Evolutionary conservation across 1,140 invertebrate species (phyloP).

Genomic region (Glossosoma conforme): DNA sequence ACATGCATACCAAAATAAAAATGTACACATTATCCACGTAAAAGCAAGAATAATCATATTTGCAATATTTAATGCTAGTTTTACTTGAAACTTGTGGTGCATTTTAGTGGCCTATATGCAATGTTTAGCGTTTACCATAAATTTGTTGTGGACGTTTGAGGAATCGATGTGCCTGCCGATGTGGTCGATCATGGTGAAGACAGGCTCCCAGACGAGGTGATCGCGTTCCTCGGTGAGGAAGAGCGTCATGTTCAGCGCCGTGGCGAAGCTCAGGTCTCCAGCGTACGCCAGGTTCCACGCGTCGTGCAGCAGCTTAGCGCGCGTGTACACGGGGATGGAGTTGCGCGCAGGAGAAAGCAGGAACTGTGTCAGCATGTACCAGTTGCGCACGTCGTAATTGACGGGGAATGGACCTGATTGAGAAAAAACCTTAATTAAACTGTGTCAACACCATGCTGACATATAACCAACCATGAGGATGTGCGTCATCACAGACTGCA

Average conservation of each 20-base stretch:
- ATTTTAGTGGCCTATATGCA: too few relatives aligned
- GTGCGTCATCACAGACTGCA: too few relatives aligned
- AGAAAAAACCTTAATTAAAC: too few relatives aligned
- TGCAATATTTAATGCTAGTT: too few relatives aligned
- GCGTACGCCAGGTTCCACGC: constrained; percentile 74
- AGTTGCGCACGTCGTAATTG: constrained; percentile 75
- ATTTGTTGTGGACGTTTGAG: constrained; percentile 58
- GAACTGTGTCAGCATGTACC: constrained; percentile 65
- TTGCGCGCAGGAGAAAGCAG: constrained; percentile 51
- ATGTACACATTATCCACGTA: too few relatives aligned
- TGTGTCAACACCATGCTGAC: too few relatives aligned
- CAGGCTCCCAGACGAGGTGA: constrained; percentile 70
- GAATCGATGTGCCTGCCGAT: constrained; percentile 66
- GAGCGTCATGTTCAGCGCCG: constrained; percentile 69
- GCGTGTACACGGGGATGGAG: constrained; percentile 62
- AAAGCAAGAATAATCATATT: too few relatives aligned
- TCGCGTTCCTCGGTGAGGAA: constrained; percentile 66
- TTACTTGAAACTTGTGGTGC: too few relatives aligned
- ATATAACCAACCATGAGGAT: not conserved
- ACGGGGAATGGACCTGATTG: constrained; percentile 72
- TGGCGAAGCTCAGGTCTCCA: constrained; percentile 64
- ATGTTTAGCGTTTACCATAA: too few relatives aligned
- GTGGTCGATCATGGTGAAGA: constrained; percentile 74
- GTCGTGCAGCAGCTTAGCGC: constrained; percentile 72
- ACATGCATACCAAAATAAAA: too few relatives aligned